Conservation (phyloP, 2,113 vertebrate species). For the Montifringilla adamsi region DNA sequence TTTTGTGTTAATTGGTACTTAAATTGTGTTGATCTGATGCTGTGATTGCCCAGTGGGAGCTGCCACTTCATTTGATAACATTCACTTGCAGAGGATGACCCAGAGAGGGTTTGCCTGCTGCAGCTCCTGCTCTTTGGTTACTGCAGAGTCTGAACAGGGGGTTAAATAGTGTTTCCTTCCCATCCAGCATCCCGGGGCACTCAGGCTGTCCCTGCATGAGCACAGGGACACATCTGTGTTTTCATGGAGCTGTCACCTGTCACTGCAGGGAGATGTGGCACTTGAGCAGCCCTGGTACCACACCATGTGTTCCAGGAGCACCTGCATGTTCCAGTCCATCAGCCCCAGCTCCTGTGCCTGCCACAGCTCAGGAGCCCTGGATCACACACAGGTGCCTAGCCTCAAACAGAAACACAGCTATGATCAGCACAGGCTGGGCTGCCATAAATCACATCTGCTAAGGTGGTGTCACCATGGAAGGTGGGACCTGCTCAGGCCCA, state of each 20-base stretch:
- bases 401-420: not conserved
- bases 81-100: not conserved
- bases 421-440: not conserved
- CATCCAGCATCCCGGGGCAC: not conserved
- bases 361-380: not conserved
- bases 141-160: not conserved
- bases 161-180: not conserved
- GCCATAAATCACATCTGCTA: not conserved
- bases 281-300: not conserved
- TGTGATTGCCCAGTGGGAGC: not conserved
- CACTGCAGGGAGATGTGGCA: not conserved
- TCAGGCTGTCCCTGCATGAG: not conserved
- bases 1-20: not conserved
- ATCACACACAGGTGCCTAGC: not conserved
- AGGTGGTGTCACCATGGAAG: not conserved
- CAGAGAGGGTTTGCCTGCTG: not conserved
- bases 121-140: not conserved
- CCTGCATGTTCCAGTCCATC: accelerated
- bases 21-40: not conserved
- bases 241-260: not conserved
- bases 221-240: not conserved
- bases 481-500: not conserved
- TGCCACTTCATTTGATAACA: not conserved
- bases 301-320: not conserved
- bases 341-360: not conserved